phyloP scores from a whole-genome alignment of 2,888 invertebrate genomes.

The Aphidius colemani region DNA sequence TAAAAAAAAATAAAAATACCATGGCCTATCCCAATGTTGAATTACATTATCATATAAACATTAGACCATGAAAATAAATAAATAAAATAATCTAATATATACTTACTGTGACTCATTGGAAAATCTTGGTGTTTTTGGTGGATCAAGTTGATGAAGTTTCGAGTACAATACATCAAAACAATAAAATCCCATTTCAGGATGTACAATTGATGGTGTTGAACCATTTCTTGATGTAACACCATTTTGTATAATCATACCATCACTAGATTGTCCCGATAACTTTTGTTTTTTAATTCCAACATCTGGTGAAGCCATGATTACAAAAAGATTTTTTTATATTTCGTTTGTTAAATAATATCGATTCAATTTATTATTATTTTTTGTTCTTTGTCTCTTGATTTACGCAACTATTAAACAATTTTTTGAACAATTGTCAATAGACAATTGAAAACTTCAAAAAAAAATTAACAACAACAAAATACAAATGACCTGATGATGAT shows the following conservation, averaged over 20 bases:
- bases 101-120: conserved; percentile 95
- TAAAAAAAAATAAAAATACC: background rate
- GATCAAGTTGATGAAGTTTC: conserved; percentile 90
- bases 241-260: conserved; percentile 66
- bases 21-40: too few species aligned
- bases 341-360: background rate
- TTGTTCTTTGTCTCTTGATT: too few species aligned
- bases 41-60: background rate
- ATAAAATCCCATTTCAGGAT: conserved; percentile 97
- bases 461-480: too few species aligned
- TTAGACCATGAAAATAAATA: background rate
- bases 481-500: too few species aligned
- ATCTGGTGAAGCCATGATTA: conserved; percentile 82
- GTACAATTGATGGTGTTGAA: conserved; percentile 66
- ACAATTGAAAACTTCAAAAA: too few species aligned
- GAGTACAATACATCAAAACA: conserved; percentile 98
- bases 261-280: conserved; percentile 71
- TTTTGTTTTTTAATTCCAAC: conserved; percentile 93
- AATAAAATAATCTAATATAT: conserved; percentile 12
- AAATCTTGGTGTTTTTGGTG: conserved; percentile 89
- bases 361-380: too few species aligned
- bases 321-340: too few species aligned
- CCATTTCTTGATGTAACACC: conserved; percentile 59
- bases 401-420: too few species aligned
- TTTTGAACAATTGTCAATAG: too few species aligned